phyloP scores from a whole-genome alignment of 2,797 vertebrate species.

The Poeciliopsis turneri region DNA sequence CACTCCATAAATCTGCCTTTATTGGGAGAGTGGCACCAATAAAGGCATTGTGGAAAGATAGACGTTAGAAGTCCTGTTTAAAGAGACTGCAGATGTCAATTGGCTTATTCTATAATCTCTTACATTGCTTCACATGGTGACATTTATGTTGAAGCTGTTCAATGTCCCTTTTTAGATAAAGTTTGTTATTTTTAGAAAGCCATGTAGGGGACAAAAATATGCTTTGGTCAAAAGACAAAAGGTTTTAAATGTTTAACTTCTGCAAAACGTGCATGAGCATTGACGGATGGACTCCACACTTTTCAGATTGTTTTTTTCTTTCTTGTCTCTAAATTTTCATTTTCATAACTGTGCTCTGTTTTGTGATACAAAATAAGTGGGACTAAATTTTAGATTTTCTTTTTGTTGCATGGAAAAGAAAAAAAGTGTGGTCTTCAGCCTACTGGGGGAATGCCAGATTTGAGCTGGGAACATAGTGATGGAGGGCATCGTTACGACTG shows the following conservation, averaged over 20 bases:
- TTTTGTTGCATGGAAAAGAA: neutral
- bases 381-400: neutral
- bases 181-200: neutral
- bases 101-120: too few species aligned
- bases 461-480: constrained; percentile 1
- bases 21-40: neutral
- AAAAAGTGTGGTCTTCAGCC: neutral
- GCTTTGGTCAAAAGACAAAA: neutral
- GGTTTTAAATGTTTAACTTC: neutral
- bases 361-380: neutral
- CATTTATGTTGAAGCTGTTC: too few species aligned
- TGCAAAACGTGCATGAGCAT: neutral
- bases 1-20: neutral
- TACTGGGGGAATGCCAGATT: neutral
- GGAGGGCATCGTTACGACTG: constrained; percentile 21
- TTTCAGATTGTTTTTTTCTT: neutral
- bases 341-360: neutral
- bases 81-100: too few species aligned
- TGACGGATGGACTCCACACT: neutral
- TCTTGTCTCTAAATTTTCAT: neutral
- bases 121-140: too few species aligned
- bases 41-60: neutral
- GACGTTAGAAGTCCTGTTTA: neutral
- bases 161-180: too few species aligned
- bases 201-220: neutral